Base-by-base conservation (phyloP, 2,113 vertebrate genomes). In the Passerina amoena region DNA sequence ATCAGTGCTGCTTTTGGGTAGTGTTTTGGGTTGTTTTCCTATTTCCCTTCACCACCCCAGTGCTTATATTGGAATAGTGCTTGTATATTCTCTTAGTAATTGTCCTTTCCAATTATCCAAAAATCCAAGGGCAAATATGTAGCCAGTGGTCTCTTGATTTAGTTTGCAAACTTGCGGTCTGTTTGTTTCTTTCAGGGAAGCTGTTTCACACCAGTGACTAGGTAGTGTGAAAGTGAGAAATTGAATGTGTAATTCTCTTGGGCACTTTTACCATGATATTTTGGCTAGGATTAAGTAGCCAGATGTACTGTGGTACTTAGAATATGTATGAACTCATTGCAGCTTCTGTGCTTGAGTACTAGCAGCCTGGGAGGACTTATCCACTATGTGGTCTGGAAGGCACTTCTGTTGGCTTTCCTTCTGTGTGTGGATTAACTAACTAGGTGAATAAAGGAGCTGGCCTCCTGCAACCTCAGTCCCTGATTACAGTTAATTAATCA, bases 31-130 rank as follows among this genome's bases (percentile, higher is more conserved):
- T 48, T 66, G 33, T 84, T 80, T 65, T 31, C 54, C 10, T 10
- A 0, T 54, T 88, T 80, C 5, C 28, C 16, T 20, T n/a, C 54
- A 23, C 7, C 22, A 23, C 11, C 1, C 12, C 12, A 4, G 10
- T 21, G 28, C 45, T 61, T 18, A 9, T 54, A 8, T 17, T 77
- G 37, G 30, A 44, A 30, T 35, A 88, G 10, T 1, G 0, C 1
- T 1, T 7, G 30, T 25, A 6, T 1, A 0, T 65, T 69, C 10
- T 1, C 23, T 31, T 68, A 42, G 4, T 42, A 45, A 23, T 61
- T 71, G 61, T 47, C 12, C 24, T 82, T 13, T 63, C 8, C 38
- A 47, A 18, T 44, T 44, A 44, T 44, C 42, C 42, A 44, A 44
- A 44, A 44, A 8, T 18, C 42, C 17, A 44, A 44, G 33, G 35